phyloP scores from a whole-genome alignment of 2,797 vertebrate genomes.

The Champsocephalus esox region DNA sequence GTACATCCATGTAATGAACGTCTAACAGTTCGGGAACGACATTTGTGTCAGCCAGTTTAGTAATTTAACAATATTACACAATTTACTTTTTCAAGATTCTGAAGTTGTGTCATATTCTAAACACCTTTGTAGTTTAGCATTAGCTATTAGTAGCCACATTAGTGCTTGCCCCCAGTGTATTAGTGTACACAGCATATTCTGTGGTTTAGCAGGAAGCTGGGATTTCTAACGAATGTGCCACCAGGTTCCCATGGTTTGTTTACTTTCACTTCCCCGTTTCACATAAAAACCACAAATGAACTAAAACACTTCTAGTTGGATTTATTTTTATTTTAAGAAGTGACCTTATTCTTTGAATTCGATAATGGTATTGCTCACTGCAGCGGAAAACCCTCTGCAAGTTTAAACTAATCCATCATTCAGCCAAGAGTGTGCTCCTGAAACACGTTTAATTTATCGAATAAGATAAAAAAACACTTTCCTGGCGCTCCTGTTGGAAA shows the following conservation, averaged over 20 bases:
- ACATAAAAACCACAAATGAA: background rate
- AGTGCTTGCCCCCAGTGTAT: too few species aligned
- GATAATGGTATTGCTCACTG: background rate
- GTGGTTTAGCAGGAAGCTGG: background rate
- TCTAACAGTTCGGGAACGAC: background rate
- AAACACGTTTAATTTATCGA: background rate
- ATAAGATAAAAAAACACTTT: background rate
- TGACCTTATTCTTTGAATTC: background rate
- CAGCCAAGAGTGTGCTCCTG: background rate
- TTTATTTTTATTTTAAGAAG: background rate
- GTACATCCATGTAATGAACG: background rate
- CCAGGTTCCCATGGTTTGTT: background rate
- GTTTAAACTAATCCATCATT: background rate
- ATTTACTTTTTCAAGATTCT: too few species aligned
- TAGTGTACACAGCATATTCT: background rate
- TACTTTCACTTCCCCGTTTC: constrained; percentile 26
- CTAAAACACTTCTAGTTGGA: background rate
- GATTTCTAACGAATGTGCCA: background rate
- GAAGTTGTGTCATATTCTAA: too few species aligned
- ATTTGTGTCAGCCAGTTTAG: too few species aligned
- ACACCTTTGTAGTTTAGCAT: too few species aligned
- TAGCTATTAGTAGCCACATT: too few species aligned
- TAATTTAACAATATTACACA: too few species aligned
- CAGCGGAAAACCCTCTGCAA: background rate
- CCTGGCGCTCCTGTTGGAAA: constrained; percentile 7